Percentiles rank a stretch among this genome's conserved stretches.
Evolutionary conservation across 2,888 invertebrate genomes (phyloP).

Genomic region (Gordius sp.): DNA sequence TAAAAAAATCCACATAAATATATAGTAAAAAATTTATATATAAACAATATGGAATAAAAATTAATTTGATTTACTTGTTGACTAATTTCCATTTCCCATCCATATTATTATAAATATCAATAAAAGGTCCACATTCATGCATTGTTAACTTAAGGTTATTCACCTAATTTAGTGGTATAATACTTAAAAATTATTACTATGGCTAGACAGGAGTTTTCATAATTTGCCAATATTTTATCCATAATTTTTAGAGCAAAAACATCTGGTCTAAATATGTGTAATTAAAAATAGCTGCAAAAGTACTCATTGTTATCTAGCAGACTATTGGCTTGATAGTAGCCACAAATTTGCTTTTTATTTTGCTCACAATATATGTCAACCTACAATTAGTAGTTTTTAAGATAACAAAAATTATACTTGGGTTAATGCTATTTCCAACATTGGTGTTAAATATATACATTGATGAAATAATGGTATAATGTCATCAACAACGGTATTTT

Average conservation of each 20-base stretch:
- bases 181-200: conserved; percentile 2
- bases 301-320: not conserved
- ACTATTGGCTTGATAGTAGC: conserved; percentile 10
- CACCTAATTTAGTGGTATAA: not conserved
- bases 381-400: not conserved
- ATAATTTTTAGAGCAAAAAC: not conserved
- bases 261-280: conserved; percentile 8
- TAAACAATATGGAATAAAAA: no score
- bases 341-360: not conserved
- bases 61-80: no score
- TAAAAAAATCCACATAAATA: no score
- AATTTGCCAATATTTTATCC: conserved; percentile 12
- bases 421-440: conserved; percentile 10
- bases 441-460: not conserved
- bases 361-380: conserved; percentile 9
- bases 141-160: not conserved
- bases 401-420: conserved; percentile 14
- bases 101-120: not conserved
- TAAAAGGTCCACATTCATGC: not conserved
- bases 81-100: conserved; percentile 10
- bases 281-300: no score
- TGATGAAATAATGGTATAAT: not conserved
- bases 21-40: no score
- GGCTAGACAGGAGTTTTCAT: not conserved
- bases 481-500: not conserved